Conservation (phyloP, 1,140 invertebrate species). For the Drosophila kanapiae region DNA sequence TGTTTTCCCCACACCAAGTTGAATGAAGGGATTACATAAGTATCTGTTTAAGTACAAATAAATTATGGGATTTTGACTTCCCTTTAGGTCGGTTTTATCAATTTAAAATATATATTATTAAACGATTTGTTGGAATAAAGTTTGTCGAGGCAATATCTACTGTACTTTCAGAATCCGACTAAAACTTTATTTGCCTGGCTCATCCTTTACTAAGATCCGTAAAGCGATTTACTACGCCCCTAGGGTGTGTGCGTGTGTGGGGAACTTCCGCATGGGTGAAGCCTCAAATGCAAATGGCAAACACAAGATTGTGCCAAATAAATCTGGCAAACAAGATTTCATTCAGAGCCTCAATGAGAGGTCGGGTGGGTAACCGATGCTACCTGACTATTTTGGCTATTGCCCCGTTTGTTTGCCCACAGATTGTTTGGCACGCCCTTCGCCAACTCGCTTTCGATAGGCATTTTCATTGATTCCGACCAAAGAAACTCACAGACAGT, state of each 20-base stretch:
- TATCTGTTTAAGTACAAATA: not conserved
- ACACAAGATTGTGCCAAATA: constrained; percentile 65
- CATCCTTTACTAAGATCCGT: not conserved
- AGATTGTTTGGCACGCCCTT: constrained; percentile 62
- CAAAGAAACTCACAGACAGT: constrained; percentile 59
- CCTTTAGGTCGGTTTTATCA: not conserved
- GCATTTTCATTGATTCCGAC: constrained; percentile 69
- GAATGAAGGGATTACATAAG: constrained; percentile 18
- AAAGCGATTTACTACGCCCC: constrained; percentile 8
- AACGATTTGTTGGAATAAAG: no score
- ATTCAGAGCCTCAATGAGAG: constrained; percentile 41
- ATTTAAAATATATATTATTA: not conserved
- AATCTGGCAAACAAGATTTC: constrained; percentile 58
- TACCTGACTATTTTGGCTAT: constrained; percentile 39
- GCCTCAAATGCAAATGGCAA: constrained; percentile 61
- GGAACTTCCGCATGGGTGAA: constrained; percentile 61
- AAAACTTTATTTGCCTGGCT: constrained; percentile 3
- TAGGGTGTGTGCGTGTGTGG: constrained; percentile 11
- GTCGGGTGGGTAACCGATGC: constrained; percentile 20
- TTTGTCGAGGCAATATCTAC: not conserved
- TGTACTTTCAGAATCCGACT: not conserved
- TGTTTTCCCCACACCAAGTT: constrained; percentile 17
- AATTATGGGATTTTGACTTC: not conserved
- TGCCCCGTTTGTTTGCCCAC: constrained; percentile 28
- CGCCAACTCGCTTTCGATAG: constrained; percentile 47